Evolutionary conservation across 1,140 invertebrate species (phyloP), one percentile per base, ranked within the genome.

Genomic region (Ips typographus): DNA sequence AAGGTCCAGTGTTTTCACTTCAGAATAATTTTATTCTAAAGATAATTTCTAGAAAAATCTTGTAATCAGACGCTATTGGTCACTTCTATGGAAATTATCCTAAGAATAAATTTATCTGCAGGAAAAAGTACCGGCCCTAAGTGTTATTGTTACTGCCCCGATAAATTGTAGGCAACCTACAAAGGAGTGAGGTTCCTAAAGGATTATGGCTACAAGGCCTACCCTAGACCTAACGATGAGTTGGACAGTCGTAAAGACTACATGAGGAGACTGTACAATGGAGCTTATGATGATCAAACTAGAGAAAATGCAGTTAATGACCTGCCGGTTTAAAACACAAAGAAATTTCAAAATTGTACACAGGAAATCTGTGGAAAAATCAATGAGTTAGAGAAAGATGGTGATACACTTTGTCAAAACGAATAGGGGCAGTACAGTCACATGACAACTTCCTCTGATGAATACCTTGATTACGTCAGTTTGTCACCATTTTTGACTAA

Each of bases 161-260:
- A 22, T 22, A 22, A 22, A 22, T 22, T 2, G 6, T 81, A 95
- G 92, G 91, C 96, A 80, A 95, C 86, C 74, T 91, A 96, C 22
- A 88, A 89, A 79, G 93, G 74, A 84, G 94, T 62, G 90, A 93
- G 73, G 65, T 98, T 97, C 80, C 83, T 94, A 71, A 94, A 94
- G 37, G 92, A 95, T 77, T 95, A 95, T 5, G 87, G 95, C 6
- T 98, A 95, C 94, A 84, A 89, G 1, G 89, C 95, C 0, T 85
- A 93, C 76, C 94, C 96, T 79, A 84, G 95, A 69, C 94, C 94
- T 2, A 90, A 88, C 7, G 94, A 96, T 76, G 83, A 94, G 37
- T 89, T 94, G 89, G 84, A 86, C 1, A 90, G 88, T 67, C 84
- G 93, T 4, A 83, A 88, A 75, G 78, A 85, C 1, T 95, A 94